Evolutionary conservation across 1,140 invertebrate species (phyloP), one percentile per base, ranked within the genome.

Genomic region (Holcopasites calliopsidis): DNA sequence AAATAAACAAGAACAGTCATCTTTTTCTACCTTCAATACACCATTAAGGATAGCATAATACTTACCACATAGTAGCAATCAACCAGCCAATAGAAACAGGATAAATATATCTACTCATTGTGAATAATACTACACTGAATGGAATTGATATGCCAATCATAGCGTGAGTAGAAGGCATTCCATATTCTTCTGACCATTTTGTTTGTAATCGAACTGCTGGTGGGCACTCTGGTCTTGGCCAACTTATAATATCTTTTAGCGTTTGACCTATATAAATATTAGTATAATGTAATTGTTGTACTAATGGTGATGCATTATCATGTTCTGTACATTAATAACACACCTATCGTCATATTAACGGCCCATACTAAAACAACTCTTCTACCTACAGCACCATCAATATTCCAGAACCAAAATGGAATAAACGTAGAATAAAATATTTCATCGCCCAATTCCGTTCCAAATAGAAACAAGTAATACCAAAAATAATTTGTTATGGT

Each of bases 101-200:
- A 93, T 95, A 95, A 86, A 96, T 94, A 89, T 98, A 98, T 91
- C 96, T 92, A 86, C 95, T 93, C 86, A 95, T 94, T 7, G 96
- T 96, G 82, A 96, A 97, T 69, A 96, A 91, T 65, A 98, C 87
- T 55, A 97, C 93, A 18, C 96, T 95, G 88, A 97, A 96, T 54
- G 97, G 97, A 84, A 98, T 95, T 0, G 96, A 95, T 23, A 97
- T 93, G 4, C 95, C 96, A 52, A 97, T 95, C 96, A 98, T 97
- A 4, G 97, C 97, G 92, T 98, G 97, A 2, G 97, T 98, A 4
- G 97, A 98, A 13, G 97, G 97, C 96, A 98, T 97, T 31, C 97
- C 97, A 93, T 97, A 98, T 89, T 98, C 97, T 76, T 96, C 89
- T 1, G 95, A 94, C 96, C 96, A 98, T 93, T 96, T 98, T 28